These are phyloP conservation scores for Telmatochromis brachygnathus DNA, from an alignment of 2,113 vertebrate species.

Conservation along the genomic window DNA sequence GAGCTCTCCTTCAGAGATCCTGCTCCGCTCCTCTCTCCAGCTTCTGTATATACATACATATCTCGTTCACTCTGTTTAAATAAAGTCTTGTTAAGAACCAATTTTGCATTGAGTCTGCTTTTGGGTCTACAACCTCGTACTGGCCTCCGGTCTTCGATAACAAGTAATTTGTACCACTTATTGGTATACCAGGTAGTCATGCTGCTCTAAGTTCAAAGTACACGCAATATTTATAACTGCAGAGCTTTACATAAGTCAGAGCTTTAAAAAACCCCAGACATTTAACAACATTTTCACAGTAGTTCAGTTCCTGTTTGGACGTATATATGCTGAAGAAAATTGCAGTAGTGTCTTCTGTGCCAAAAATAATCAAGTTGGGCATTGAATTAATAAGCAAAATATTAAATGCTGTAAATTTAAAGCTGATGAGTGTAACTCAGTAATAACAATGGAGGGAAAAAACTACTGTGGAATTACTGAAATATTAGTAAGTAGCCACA, in stretches of 20 bases:
- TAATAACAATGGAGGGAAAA: neutral
- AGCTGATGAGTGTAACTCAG: neutral
- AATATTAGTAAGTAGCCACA: neutral
- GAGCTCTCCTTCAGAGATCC: neutral
- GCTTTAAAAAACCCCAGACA: neutral
- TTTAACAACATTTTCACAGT: neutral
- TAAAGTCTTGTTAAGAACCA: neutral
- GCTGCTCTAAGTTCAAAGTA: neutral
- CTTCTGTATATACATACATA: neutral
- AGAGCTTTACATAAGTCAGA: neutral
- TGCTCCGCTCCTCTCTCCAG: neutral
- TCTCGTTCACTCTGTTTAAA: neutral
- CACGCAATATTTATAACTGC: neutral
- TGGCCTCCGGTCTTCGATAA: neutral
- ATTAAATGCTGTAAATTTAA: neutral
- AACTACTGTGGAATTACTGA: neutral
- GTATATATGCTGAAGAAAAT: neutral
- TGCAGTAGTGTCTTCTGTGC: neutral
- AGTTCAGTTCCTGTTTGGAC: neutral
- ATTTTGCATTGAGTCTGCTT: neutral
- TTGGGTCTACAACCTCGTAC: neutral
- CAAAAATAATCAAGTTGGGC: neutral
- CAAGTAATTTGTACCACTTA: neutral
- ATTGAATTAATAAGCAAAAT: neutral
- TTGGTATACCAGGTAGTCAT: neutral